Conservation (phyloP, 1,140 invertebrate species). For the Platorchestia sp. region DNA sequence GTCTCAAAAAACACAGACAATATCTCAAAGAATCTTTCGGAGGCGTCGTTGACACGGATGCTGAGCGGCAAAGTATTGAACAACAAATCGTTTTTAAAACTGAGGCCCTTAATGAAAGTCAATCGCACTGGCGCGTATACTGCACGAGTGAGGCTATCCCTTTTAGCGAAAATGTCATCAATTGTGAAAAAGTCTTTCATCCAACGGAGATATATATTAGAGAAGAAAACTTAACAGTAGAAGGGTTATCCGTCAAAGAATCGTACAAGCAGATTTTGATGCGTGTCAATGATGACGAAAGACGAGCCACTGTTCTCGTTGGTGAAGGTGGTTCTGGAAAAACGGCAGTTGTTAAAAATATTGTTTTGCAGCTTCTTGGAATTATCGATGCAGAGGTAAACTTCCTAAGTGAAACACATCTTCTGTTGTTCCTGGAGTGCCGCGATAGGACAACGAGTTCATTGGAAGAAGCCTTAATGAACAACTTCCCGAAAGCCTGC, state of each 20-base stretch:
- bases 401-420: constrained; percentile 11
- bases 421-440: constrained; percentile 17
- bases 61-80: not conserved
- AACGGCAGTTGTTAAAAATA: constrained; percentile 2
- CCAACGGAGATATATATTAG: not conserved
- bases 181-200: not conserved
- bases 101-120: not conserved
- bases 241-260: not conserved
- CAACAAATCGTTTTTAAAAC: not conserved
- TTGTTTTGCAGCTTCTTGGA: not conserved
- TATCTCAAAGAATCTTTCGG: not conserved
- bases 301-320: constrained; percentile 26
- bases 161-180: not conserved
- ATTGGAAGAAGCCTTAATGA: not conserved
- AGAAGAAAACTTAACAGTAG: not conserved
- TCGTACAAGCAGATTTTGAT: constrained; percentile 6
- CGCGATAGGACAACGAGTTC: not conserved
- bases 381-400: not conserved
- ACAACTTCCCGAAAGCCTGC: constrained; percentile 27
- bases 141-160: not conserved
- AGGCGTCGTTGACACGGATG: not conserved
- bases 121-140: not conserved
- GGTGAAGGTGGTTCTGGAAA: constrained; percentile 23
- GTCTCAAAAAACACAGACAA: not conserved
- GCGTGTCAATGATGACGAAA: not conserved